Base-by-base conservation (phyloP, 2,888 invertebrate species). In the Drosophila pullipes region DNA sequence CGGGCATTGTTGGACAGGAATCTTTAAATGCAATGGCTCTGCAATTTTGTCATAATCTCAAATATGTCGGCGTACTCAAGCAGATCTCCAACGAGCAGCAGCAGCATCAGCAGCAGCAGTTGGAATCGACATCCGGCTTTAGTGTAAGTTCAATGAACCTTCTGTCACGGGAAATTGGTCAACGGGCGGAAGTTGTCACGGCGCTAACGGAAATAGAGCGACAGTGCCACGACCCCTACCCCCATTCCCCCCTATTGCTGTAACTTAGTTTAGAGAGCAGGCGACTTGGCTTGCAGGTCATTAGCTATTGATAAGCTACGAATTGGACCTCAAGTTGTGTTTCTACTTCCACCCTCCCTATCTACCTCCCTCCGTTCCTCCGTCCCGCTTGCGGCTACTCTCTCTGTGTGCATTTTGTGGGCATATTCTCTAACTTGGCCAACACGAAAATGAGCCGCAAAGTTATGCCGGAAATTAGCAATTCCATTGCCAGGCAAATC, bases 11-110 rank as follows among this genome's bases (percentile, higher is more conserved):
- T 83, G 94, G 95, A 78, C 96, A 96, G 91, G 98, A 98, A 22
- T 66, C 75, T 91, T 94, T 97, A 82, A 96, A 95, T 92, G 95
- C 95, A 87, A 94, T 98, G 87, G 96, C 96, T 9, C 95, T 96
- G 70, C 97, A 98, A 92, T 97, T 97, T 92, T 98, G 97, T 93
- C 97, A 97, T 3, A 96, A 97, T 94, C 95, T 98, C 52, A 94
- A 98, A 76, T 97, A 97, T 53, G 97, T 97, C 68, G 98, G 98
- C 6, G 97, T 98, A 57, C 94, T 98, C 55, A 95, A 96, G 83
- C 97, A 97, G 92, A 95, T 97, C 86, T 95, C 96, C 59, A 84
- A 81, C 28, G 89, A 90, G 39, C 76, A 78, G 61, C 78, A 73
- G 70, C 97, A 96, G 91, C 67, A 55, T 92, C 96, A 96, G 92